Evolutionary conservation across 2,113 vertebrate species (phyloP), one percentile per base, ranked within the genome.

Genomic region (Oreotragus oreotragus): DNA sequence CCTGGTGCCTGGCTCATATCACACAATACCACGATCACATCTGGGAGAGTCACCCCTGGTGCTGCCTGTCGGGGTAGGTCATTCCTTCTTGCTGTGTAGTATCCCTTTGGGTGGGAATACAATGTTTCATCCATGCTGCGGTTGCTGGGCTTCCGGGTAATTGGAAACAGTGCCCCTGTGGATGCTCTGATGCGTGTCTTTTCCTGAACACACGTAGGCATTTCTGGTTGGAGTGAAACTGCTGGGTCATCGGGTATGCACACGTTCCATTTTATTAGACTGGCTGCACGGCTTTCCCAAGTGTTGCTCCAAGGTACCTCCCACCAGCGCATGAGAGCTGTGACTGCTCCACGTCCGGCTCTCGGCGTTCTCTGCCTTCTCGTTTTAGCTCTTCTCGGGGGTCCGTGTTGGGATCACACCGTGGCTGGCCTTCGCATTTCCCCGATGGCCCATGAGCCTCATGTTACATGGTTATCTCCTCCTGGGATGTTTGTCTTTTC

Each of bases 371-470:
- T 60, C 87, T 14, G 1, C 27, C 33, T 47, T 76, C 36, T 51
- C 33, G 13, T 12, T 43, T 27, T 27, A 89, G 53, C 53, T 51
- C 1, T 60, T 76, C 87, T 27, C 33, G 3, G 15, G n/a, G 30
- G 39, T 15, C 1, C 2, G 4, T 2, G 39, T 21, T 9, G 7
- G 27, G 5, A 4, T 6, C 3, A 8, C 36, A 12, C 1, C 21
- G 2, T 13, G 15, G 28, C n/a, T 33, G 83, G 53, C 9, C 23
- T n/a, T 43, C 53, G 23, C 28, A n/a, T 33, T 53, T 91, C 36
- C 39, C 81, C 5, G 9, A 23, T 13, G 53, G 81, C 36, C 57
- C 77, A 0, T 9, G 8, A 45, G 16, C 57, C 47, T 64, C 55
- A 53, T 21, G 55, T 57, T 36, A 55, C 14, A 7, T 9, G 85